phyloP scores from a whole-genome alignment of 2,888 invertebrate species.

The Tipula confusa region DNA sequence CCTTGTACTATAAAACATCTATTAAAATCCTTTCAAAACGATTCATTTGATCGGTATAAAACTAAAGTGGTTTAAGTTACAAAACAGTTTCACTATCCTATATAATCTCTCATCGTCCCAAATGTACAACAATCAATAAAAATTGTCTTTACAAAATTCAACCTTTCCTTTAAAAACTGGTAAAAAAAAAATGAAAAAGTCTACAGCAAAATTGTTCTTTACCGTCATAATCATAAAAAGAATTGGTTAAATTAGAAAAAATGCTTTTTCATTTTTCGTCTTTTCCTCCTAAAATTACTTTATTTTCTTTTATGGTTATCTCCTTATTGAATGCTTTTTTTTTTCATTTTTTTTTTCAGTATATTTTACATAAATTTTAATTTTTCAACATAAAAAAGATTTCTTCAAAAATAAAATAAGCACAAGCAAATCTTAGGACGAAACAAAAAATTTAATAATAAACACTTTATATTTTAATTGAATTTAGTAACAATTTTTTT shows the following conservation, averaged over 20 bases:
- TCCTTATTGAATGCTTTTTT: background rate
- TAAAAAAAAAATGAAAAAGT: background rate
- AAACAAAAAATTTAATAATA: background rate
- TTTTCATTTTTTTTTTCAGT: background rate
- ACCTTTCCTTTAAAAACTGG: background rate
- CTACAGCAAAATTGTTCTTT: background rate
- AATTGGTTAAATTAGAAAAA: slow-evolving; percentile 25
- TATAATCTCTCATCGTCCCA: background rate
- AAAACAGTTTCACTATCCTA: background rate
- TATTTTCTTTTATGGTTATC: background rate
- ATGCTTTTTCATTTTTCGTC: slow-evolving; percentile 12
- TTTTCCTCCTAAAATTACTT: background rate
- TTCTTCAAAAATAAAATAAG: background rate
- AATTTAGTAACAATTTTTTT: background rate
- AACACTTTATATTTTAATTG: slow-evolving; percentile 12
- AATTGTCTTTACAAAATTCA: background rate
- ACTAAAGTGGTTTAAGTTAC: background rate
- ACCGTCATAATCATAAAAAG: slow-evolving; percentile 12
- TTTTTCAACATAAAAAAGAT: background rate
- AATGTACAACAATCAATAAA: slow-evolving; percentile 17
- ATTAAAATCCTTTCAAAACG: background rate
- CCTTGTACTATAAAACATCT: background rate
- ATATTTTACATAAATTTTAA: slow-evolving; percentile 3
- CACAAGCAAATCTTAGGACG: background rate
- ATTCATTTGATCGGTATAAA: background rate